Base-by-base conservation (phyloP, 2,888 invertebrate genomes). In the Hypercompe scribonia region DNA sequence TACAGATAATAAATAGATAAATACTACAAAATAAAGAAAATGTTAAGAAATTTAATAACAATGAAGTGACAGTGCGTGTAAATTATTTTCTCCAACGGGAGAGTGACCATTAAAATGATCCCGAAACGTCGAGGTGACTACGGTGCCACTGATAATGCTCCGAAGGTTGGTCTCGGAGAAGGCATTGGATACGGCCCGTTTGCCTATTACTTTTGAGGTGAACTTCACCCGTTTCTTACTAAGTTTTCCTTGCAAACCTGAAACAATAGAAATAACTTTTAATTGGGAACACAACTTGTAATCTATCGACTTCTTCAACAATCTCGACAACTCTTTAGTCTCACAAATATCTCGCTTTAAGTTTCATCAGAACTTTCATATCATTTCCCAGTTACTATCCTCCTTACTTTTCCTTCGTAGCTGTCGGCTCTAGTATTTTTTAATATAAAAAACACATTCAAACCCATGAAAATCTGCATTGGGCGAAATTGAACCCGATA, bases 1-100 rank as follows among this genome's bases (percentile, higher is more conserved):
- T 77, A 73, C 71, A 74, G 72, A 72, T 18, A 77, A 88, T 82
- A 81, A 67, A 84, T 83, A 82, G 79, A 85, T 83, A 87, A 83
- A 85, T 72, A 89, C 92, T 96, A 96, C 94, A 93, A 95, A 83
- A 96, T 96, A 79, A 94, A 95, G 85, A 95, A 96, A 75, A 96
- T 95, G 82, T 95, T 94, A 34, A 96, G 93, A 86, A 94, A 94
- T 90, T 96, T 96, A 94, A 96, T 96, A 94, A 95, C 87, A 95
- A 95, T 95, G 95, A 96, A 96, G 95, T 96, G 96, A 95, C 95
- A 95, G 92, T 85, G 92, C 89, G 96, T 92, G 88, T 95, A 96
- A 83, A 88, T 88, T 81, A 93, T 88, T 89, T 93, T 95, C 89
- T 95, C 95, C 85, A 96, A 86, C 82, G 86, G 92, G 85, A 85